Evolutionary conservation across 2,113 vertebrate genomes (phyloP), one percentile per base, ranked within the genome.

Genomic region (Gila orcuttii): DNA sequence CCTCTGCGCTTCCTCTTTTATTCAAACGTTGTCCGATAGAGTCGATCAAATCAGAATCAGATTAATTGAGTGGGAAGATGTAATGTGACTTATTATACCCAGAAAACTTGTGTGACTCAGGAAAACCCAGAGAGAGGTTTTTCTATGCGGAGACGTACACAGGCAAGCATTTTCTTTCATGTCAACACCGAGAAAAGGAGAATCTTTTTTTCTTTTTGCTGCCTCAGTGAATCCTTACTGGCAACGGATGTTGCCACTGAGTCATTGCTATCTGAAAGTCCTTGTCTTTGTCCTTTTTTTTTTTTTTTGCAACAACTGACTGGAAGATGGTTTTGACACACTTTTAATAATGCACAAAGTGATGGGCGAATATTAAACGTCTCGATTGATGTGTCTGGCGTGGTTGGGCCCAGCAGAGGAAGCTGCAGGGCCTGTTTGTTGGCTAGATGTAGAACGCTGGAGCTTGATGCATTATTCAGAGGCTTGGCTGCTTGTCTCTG

Each of bases 391-490:
- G 9, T 73, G 59, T 81, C 6, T 47, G 47, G 31, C 28, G 31
- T 33, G 21, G 4, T 31, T 73, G 1, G 21, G 4, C 4, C 3
- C 17, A 73, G 75, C 79, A 4, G 42, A 36, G 79, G 25, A 80
- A 25, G 50, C 39, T 11, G 55, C 66, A 39, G 68, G 68, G 68
- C 68, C 81, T 75, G 25, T 42, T 78, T 80, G 13, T 55, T 50
- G 33, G 55, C 42, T 9, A 82, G 52, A 80, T 31, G 78, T 78
- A 47, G 62, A 83, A 39, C 85, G 59, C 78, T 84, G 78, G 8
- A 64, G 62, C 68, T 59, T 21, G 6, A 83, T 89, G 87, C 85
- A 91, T 91, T 87, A 91, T 89, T 90, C 74, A 88, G 83, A n/a
- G 47, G n/a, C 57, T 42, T 69, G 69, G 73, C 55, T 52, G 82